Evolutionary conservation across 2,888 invertebrate genomes (phyloP).

Genomic region (Polymixis flavicincta): DNA sequence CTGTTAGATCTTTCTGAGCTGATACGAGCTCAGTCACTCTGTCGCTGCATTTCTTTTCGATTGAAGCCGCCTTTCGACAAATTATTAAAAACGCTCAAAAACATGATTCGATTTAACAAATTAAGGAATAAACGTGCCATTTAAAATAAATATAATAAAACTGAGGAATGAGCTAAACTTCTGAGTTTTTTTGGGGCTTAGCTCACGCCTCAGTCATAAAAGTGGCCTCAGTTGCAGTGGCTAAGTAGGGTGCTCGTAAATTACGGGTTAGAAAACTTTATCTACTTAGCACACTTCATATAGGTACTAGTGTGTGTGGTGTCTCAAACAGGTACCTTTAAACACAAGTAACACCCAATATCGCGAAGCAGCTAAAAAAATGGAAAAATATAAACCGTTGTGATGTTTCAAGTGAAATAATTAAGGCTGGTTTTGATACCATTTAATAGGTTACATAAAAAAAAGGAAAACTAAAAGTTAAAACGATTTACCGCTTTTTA

Average conservation of each 20-base stretch:
- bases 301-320: neutral
- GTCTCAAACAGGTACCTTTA: slow-evolving; percentile 19
- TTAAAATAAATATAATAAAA: neutral
- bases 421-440: no score
- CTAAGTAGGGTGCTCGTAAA: slow-evolving; percentile 40
- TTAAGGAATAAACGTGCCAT: neutral
- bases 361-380: neutral
- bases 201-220: slow-evolving; percentile 45
- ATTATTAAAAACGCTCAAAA: slow-evolving; percentile 8
- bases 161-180: neutral
- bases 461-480: no score
- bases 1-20: slow-evolving; percentile 87
- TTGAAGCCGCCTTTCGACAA: slow-evolving; percentile 77
- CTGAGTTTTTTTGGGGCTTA: neutral
- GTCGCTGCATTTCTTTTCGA: slow-evolving; percentile 77
- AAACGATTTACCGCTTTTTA: no score
- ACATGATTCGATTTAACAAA: neutral
- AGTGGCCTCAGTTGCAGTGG: slow-evolving; percentile 32
- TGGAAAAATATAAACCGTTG: neutral
- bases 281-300: slow-evolving; percentile 31
- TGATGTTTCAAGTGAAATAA: neutral
- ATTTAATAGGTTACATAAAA: no score
- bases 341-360: neutral
- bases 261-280: slow-evolving; percentile 27
- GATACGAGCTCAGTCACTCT: slow-evolving; percentile 88